Evolutionary conservation across 2,888 invertebrate species (phyloP), one percentile per base, ranked within the genome.

Genomic region (Drosophila mimetica): DNA sequence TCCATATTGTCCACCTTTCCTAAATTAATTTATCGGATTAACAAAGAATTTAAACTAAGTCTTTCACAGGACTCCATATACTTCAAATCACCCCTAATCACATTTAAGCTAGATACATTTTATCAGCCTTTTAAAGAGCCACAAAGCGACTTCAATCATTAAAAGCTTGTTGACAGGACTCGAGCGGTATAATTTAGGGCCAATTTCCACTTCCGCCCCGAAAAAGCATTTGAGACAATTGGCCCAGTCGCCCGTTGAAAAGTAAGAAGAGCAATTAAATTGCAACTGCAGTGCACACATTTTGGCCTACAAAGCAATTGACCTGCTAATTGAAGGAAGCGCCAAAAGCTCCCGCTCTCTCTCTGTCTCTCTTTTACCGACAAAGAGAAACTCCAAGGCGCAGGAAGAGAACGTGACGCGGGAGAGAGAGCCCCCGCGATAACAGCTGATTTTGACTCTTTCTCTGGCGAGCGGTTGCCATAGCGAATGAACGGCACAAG

Each of bases 301-400:
- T 83, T 87, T 85, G 84, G 86, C 84, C 84, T 84, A 84, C 83
- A 84, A 87, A 87, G 80, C 88, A 87, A 87, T 87, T 87, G 84
- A 87, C 84, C 88, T 83, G 86, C 86, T 85, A 85, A 87, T 85
- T 86, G 86, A 74, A 78, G 87, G 81, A 84, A 73, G 80, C 76
- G 84, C 32, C 46, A 65, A 74, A 71, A 74, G 71, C 41, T 52
- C 41, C 34, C 32, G 20, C 18, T 39, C 18, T 39, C 18, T 22
- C 14, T 18, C 18, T 39, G 11, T 39, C 14, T 22, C 14, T 16
- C 7, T 13, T 14, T 13, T 8, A 11, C n/a, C 9, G n/a, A 6
- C 41, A 11, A 48, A 61, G 77, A 79, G 73, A 73, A 70, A 41
- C 18, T 41, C 13, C n/a, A 22, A 22, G 8, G 20, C n/a, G 42